phyloP scores from a whole-genome alignment of 2,113 vertebrate species.

The Bubo blakistoni region DNA sequence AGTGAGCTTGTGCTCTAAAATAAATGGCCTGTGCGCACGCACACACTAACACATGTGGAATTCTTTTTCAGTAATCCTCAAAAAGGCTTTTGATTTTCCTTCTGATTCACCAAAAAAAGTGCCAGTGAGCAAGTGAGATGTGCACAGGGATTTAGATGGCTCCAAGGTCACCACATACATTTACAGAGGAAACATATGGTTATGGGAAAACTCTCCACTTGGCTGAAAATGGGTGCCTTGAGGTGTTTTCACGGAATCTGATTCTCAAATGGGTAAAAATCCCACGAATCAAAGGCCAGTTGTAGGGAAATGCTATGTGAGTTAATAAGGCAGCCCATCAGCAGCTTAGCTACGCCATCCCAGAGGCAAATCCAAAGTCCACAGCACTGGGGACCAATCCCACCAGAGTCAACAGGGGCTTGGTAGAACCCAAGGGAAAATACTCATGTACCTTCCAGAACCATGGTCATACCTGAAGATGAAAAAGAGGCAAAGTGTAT shows the following conservation, averaged over 20 bases:
- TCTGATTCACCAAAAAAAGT: slow-evolving; percentile 68
- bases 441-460: neutral
- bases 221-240: slow-evolving; percentile 28
- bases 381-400: neutral
- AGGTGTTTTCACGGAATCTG: slow-evolving; percentile 49
- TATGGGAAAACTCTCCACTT: slow-evolving; percentile 41
- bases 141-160: slow-evolving; percentile 76
- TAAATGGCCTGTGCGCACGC: slow-evolving; percentile 62
- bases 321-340: neutral
- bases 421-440: neutral
- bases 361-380: neutral
- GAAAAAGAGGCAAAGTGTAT: neutral
- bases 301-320: neutral
- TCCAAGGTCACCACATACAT: slow-evolving; percentile 69
- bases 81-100: slow-evolving; percentile 80
- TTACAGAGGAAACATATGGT: slow-evolving; percentile 79
- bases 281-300: slow-evolving; percentile 5
- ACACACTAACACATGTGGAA: slow-evolving; percentile 82
- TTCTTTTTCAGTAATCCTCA: slow-evolving; percentile 83
- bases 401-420: neutral
- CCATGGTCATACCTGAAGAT: neutral
- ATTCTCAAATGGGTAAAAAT: slow-evolving; percentile 39
- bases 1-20: slow-evolving; percentile 67
- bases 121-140: slow-evolving; percentile 73
- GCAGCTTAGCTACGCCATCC: neutral